These are phyloP conservation scores for Conomelus anceps DNA, from an alignment of 2,888 invertebrate species.

Conservation along the genomic window DNA sequence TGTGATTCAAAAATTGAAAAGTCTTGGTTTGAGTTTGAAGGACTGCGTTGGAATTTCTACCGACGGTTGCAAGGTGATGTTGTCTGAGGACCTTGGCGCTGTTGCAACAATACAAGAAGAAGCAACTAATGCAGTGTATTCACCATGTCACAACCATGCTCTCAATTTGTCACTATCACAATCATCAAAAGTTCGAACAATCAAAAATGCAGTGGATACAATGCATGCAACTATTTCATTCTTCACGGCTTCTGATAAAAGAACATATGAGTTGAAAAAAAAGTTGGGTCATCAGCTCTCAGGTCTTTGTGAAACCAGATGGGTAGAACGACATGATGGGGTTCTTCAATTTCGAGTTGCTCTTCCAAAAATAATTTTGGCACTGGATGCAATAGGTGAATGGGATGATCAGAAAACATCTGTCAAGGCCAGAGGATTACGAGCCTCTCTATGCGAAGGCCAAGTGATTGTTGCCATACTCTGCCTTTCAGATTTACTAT, in stretches of 20 bases:
- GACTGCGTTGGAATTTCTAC: conserved; percentile 29
- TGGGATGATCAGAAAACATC: conserved; percentile 14
- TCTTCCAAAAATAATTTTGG: conserved; percentile 20
- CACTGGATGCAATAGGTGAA: conserved; percentile 21
- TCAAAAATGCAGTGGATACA: conserved; percentile 26
- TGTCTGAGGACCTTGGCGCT: conserved; percentile 25
- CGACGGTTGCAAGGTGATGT: conserved; percentile 29
- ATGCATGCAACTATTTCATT: conserved; percentile 26
- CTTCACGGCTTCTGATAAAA: conserved; percentile 26
- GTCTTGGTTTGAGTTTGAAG: conserved; percentile 9
- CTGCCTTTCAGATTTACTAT: neutral
- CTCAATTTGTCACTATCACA: conserved; percentile 27
- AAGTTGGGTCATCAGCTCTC: conserved; percentile 13
- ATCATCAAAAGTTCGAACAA: conserved; percentile 20
- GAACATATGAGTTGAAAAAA: conserved; percentile 16
- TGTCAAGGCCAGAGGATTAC: conserved; percentile 16
- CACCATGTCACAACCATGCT: conserved; percentile 26
- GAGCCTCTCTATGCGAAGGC: conserved; percentile 1
- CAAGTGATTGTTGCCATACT: conserved; percentile 15
- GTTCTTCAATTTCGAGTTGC: conserved; percentile 20
- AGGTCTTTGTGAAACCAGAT: conserved; percentile 30
- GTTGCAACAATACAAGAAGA: conserved; percentile 24
- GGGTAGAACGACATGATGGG: conserved; percentile 28
- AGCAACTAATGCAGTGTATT: conserved; percentile 21
- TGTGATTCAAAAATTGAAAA: neutral